phyloP scores from a whole-genome alignment of 2,888 invertebrate genomes.

The Theretra japonica region DNA sequence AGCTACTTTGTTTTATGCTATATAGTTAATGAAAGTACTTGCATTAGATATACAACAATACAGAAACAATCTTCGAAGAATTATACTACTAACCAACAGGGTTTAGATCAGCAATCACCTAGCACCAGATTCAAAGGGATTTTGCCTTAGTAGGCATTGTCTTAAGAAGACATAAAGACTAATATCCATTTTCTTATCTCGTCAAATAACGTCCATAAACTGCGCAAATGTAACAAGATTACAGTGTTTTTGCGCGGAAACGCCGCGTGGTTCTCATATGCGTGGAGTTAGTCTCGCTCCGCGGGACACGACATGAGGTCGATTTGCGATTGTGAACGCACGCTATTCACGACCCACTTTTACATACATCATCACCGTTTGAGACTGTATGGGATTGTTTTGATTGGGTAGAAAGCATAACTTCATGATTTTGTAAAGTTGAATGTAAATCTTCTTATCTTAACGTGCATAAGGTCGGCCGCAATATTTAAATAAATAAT shows the following conservation, averaged over 20 bases:
- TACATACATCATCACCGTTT: background rate
- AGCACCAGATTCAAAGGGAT: no score
- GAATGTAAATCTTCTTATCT: background rate
- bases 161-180: background rate
- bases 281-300: conserved; percentile 16
- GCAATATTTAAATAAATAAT: no score
- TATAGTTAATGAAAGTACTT: no score
- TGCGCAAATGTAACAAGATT: background rate
- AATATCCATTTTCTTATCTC: background rate
- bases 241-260: conserved; percentile 3
- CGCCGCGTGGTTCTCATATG: conserved; percentile 13
- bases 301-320: conserved; percentile 12
- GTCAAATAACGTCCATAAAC: conserved; percentile 1
- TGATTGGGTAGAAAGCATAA: conserved; percentile 17
- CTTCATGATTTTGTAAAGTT: background rate
- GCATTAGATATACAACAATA: no score
- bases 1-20: no score
- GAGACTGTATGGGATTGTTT: conserved; percentile 2
- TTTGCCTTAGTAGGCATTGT: no score
- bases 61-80: no score
- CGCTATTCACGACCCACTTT: conserved; percentile 12
- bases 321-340: conserved; percentile 14
- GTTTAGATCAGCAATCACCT: no score
- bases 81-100: no score
- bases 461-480: no score